These are phyloP conservation scores for Eumacrocentrus americanus DNA, from an alignment of 2,888 invertebrate genomes.

Conservation along the genomic window DNA sequence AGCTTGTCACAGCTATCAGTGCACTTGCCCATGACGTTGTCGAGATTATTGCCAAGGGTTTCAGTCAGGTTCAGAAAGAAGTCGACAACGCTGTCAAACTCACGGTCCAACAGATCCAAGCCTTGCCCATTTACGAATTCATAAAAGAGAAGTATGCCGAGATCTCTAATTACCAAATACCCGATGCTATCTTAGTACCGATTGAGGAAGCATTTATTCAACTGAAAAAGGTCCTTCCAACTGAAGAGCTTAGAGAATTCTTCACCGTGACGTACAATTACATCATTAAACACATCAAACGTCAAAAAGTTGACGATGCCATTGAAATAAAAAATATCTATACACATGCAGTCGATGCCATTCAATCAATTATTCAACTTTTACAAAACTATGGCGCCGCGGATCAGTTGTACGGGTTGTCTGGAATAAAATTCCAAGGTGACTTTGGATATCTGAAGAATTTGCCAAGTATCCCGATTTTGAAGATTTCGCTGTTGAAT, in stretches of 20 bases:
- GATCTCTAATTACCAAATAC: conserved; percentile 61
- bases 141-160: conserved; percentile 61
- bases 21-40: conserved; percentile 60
- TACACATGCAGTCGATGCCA: conserved; percentile 65
- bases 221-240: conserved; percentile 68
- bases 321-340: conserved; percentile 70
- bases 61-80: conserved; percentile 53
- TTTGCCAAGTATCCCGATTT: conserved; percentile 66
- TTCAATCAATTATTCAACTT: conserved; percentile 65
- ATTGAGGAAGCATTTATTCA: conserved; percentile 66
- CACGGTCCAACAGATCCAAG: conserved; percentile 64
- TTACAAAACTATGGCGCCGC: conserved; percentile 59
- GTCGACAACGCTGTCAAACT: conserved; percentile 60
- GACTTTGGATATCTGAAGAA: conserved; percentile 59
- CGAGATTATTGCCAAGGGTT: conserved; percentile 51
- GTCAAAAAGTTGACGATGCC: conserved; percentile 71
- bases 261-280: conserved; percentile 68
- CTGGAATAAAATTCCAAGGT: conserved; percentile 58
- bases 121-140: conserved; percentile 64
- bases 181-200: conserved; percentile 66
- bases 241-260: conserved; percentile 70
- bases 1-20: conserved; percentile 63
- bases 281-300: conserved; percentile 56
- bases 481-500: conserved; percentile 69
- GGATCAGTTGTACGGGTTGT: conserved; percentile 54